phyloP scores from a whole-genome alignment of 2,888 invertebrate species.

The Epirrhoe tristata region DNA sequence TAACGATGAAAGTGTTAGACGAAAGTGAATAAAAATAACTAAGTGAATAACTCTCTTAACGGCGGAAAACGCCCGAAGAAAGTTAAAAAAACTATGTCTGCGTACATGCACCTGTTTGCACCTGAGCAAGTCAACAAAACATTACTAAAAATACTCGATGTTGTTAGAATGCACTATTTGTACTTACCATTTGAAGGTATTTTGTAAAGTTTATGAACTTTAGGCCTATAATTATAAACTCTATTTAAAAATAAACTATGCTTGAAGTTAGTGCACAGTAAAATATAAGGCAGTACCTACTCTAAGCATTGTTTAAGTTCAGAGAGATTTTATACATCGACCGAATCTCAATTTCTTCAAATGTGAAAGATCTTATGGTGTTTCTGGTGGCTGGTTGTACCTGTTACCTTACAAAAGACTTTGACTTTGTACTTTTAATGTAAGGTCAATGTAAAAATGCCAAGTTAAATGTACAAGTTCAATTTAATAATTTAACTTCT shows the following conservation, averaged over 20 bases:
- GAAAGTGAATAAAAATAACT: constrained; percentile 7
- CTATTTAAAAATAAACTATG: not conserved
- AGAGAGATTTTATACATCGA: not conserved
- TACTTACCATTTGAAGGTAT: constrained; percentile 33
- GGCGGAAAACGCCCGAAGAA: constrained; percentile 7
- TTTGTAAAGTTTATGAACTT: not conserved
- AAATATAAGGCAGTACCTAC: no score
- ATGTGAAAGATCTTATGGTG: constrained; percentile 12
- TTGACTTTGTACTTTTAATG: no score
- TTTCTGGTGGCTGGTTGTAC: constrained; percentile 33
- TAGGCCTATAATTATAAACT: not conserved
- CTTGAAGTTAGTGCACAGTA: not conserved
- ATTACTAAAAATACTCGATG: constrained; percentile 10
- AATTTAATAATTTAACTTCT: not conserved
- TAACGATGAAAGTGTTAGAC: constrained; percentile 3
- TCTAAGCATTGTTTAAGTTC: not conserved
- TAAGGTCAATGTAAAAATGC: not conserved
- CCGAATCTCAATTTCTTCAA: constrained; percentile 13
- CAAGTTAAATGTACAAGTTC: not conserved
- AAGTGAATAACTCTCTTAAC: constrained; percentile 5
- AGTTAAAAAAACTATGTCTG: constrained; percentile 22
- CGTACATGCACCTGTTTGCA: constrained; percentile 16
- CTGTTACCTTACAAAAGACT: constrained; percentile 7
- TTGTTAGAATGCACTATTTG: constrained; percentile 36
- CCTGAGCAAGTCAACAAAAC: constrained; percentile 14